These are phyloP conservation scores for Ochlodes sylvanus DNA, from an alignment of 2,888 invertebrate genomes.

Conservation along the genomic window DNA sequence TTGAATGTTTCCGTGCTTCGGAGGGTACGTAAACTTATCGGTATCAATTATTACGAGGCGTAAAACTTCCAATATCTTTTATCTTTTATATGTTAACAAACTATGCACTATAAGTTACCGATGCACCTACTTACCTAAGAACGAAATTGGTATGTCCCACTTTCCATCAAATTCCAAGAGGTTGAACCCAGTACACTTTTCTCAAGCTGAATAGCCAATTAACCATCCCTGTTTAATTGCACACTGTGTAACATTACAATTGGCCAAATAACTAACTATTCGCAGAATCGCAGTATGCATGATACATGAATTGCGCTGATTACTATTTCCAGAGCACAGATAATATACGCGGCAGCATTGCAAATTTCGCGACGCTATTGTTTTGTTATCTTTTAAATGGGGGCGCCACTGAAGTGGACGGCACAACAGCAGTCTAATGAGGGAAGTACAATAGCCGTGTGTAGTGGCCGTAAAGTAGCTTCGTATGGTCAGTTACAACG, in stretches of 20 bases:
- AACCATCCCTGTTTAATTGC: background rate
- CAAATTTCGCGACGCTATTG: conserved; percentile 22
- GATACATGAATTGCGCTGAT: conserved; percentile 14
- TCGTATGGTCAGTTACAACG: background rate
- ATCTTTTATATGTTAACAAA: too few species aligned
- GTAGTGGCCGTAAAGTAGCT: background rate
- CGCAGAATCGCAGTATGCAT: conserved; percentile 13
- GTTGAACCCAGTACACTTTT: too few species aligned
- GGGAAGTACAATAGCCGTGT: background rate
- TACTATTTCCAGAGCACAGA: conserved; percentile 14
- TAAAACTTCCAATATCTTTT: too few species aligned
- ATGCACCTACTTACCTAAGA: too few species aligned
- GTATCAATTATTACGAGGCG: too few species aligned
- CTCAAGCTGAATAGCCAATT: too few species aligned
- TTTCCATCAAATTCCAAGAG: too few species aligned
- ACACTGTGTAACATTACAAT: background rate
- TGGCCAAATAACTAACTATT: conserved; percentile 14
- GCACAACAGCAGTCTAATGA: conserved; percentile 11
- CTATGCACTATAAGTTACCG: too few species aligned
- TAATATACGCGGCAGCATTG: conserved; percentile 17
- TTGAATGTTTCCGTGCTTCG: too few species aligned
- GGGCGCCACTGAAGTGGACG: conserved; percentile 17
- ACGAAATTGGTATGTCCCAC: too few species aligned
- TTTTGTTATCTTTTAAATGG: conserved; percentile 24
- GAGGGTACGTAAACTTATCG: too few species aligned